Conservation (phyloP, 2,113 vertebrate species). For the Arizona elegans region DNA sequence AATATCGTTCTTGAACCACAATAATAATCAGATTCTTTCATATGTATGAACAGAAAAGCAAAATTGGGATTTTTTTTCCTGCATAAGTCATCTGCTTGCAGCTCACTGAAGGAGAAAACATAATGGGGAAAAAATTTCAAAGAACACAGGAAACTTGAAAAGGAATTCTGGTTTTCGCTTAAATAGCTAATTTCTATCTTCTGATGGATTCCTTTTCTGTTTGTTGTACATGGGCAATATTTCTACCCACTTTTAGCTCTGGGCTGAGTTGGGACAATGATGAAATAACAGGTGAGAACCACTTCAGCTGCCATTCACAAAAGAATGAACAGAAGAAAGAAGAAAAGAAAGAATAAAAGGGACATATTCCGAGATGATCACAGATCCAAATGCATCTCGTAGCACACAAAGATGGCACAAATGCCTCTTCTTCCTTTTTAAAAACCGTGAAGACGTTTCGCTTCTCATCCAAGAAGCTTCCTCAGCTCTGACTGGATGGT, state of each 20-base stretch:
- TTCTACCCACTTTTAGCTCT: background rate
- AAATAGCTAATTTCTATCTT: background rate
- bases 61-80: background rate
- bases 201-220: background rate
- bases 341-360: background rate
- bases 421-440: background rate
- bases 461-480: too few relatives aligned
- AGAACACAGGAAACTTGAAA: background rate
- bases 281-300: conserved; percentile 2
- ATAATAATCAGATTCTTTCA: background rate
- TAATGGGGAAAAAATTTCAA: background rate
- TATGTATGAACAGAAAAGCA: background rate
- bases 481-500: too few relatives aligned
- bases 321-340: background rate
- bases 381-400: background rate
- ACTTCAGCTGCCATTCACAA: background rate
- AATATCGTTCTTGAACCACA: background rate
- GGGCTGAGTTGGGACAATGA: background rate
- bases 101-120: background rate
- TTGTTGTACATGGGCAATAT: background rate
- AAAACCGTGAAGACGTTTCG: too few relatives aligned
- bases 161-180: background rate
- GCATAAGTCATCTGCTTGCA: background rate
- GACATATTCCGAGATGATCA: background rate
- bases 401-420: too few relatives aligned